These are phyloP conservation scores for Cynaeus angustus DNA, from an alignment of 2,888 invertebrate genomes.

Conservation along the genomic window DNA sequence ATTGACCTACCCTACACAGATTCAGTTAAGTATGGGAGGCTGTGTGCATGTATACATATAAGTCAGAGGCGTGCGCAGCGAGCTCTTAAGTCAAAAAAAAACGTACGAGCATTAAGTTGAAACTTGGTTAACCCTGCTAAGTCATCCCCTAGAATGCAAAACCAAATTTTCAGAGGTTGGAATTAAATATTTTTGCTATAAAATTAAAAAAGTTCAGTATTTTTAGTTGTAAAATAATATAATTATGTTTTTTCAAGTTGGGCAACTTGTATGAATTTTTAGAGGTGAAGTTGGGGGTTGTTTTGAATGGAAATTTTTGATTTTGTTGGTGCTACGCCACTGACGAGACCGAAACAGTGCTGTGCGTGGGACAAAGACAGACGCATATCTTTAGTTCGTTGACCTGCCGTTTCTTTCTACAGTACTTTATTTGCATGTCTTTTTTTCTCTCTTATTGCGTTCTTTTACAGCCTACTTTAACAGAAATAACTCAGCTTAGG, in stretches of 20 bases:
- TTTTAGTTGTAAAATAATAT: too few species aligned
- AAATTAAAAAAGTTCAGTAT: too few species aligned
- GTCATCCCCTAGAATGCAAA: too few species aligned
- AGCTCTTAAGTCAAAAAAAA: background rate
- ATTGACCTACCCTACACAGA: slow-evolving; percentile 73
- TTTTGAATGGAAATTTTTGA: background rate
- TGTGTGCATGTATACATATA: slow-evolving; percentile 70
- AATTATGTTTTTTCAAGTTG: too few species aligned
- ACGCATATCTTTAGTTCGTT: slow-evolving; percentile 69
- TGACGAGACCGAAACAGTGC: slow-evolving; percentile 54
- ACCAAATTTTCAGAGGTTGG: too few species aligned
- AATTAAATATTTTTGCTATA: too few species aligned
- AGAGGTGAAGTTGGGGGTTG: background rate
- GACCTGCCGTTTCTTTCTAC: slow-evolving; percentile 72
- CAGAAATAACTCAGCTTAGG: slow-evolving; percentile 68
- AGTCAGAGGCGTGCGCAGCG: slow-evolving; percentile 63
- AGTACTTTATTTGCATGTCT: slow-evolving; percentile 73
- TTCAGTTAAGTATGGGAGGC: slow-evolving; percentile 72
- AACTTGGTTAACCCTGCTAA: background rate
- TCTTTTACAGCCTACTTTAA: slow-evolving; percentile 71
- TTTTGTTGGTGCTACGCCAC: slow-evolving; percentile 52
- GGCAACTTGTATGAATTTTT: too few species aligned
- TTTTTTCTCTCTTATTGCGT: slow-evolving; percentile 70
- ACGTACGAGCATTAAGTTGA: background rate
- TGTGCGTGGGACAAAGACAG: slow-evolving; percentile 70